Evolutionary conservation across 30 jellyfish, hydroid and myxozoan species (phyloP).

Genomic region (Aurelia coerulea): DNA sequence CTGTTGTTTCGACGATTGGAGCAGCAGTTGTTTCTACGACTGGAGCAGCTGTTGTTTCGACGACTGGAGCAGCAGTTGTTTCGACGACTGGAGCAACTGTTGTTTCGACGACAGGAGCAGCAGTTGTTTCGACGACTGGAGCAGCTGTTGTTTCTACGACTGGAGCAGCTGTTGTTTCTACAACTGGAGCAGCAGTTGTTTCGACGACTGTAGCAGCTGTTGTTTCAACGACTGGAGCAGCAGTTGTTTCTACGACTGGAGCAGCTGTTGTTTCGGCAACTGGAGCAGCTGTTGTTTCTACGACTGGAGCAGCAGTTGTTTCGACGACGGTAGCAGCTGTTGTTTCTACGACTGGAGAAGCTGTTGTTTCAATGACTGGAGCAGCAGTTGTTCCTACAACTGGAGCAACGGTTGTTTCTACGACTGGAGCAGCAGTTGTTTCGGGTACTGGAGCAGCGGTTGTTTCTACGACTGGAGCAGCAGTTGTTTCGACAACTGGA

Average conservation of each 20-base stretch:
- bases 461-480: slow-evolving; percentile 24
- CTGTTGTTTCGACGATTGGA: slow-evolving; percentile 21
- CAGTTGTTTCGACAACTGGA: slow-evolving; percentile 39
- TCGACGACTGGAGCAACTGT: slow-evolving; percentile 36
- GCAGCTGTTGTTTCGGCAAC: slow-evolving; percentile 27
- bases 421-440: slow-evolving; percentile 51
- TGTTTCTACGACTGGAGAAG: slow-evolving; percentile 16
- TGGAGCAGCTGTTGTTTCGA: slow-evolving; percentile 48
- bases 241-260: slow-evolving; percentile 29
- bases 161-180: slow-evolving; percentile 28
- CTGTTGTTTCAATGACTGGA: slow-evolving; percentile 28
- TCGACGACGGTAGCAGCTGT: slow-evolving; percentile 31
- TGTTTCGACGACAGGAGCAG: slow-evolving; percentile 1
- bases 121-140: slow-evolving; percentile 20
- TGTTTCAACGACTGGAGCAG: slow-evolving; percentile 45
- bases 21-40: slow-evolving; percentile 31
- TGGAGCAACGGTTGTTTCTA: slow-evolving; percentile 1
- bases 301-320: slow-evolving; percentile 31
- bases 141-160: slow-evolving; percentile 20
- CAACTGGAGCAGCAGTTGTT: slow-evolving; percentile 18
- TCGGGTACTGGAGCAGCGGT: slow-evolving; percentile 28
- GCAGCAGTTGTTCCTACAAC: background rate
- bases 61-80: slow-evolving; percentile 19
- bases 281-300: slow-evolving; percentile 15
- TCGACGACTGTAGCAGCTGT: slow-evolving; percentile 43